These are phyloP conservation scores for Conchocele bisecta DNA, from an alignment of 2,888 invertebrate species.

Conservation along the genomic window DNA sequence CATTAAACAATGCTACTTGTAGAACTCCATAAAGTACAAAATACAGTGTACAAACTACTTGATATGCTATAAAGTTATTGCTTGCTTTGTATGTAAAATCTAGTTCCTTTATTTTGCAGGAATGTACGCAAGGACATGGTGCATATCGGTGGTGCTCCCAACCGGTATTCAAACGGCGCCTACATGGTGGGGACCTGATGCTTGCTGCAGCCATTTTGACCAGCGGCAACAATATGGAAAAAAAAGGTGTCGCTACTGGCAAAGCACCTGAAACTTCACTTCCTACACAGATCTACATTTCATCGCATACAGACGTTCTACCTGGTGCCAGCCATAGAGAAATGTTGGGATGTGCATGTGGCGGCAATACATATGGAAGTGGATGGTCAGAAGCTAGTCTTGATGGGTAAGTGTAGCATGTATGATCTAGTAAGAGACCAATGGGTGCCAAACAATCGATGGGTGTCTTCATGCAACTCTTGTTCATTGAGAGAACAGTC, in stretches of 20 bases:
- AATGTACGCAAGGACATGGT: conserved; percentile 12
- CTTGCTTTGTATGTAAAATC: no score
- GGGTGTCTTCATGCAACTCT: no score
- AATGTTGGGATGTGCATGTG: conserved; percentile 1
- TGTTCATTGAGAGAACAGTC: no score
- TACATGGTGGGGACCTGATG: conserved; percentile 23
- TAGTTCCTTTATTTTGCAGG: conserved; percentile 13
- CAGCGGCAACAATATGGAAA: conserved; percentile 25
- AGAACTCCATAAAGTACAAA: no score
- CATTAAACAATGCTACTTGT: no score
- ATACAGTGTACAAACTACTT: no score
- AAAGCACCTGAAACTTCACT: conserved; percentile 10
- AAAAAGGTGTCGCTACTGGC: conserved; percentile 27
- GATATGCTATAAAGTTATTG: no score
- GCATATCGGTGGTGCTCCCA: conserved; percentile 26
- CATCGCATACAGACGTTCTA: conserved; percentile 21
- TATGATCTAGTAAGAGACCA: no score
- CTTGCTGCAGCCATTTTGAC: conserved; percentile 6
- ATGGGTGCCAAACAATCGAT: no score
- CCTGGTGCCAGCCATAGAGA: conserved; percentile 11
- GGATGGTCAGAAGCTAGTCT: no score
- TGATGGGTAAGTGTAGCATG: no score
- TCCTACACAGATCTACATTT: neutral
- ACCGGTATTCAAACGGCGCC: conserved; percentile 21
- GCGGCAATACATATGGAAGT: no score